Base-by-base conservation (phyloP, 2,113 vertebrate species). In the Myxocyprinus asiaticus region DNA sequence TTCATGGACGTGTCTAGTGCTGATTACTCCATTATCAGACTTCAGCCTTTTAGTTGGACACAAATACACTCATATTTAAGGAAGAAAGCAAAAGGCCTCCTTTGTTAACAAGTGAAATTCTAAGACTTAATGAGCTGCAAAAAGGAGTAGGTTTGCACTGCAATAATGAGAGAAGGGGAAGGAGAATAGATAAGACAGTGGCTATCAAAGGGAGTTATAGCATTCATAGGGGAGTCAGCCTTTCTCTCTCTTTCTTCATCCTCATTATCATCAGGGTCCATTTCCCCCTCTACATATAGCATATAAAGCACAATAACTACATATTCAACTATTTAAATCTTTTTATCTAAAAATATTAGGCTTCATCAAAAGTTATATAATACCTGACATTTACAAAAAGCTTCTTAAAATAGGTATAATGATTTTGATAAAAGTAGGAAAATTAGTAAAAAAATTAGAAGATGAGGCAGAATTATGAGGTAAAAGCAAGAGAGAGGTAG, bases 131-230 rank as follows among this genome's bases (percentile, higher is more conserved):
- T 80, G 82, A 80, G 67, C 77, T 69, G 70, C 48, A 55, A n/a
- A 64, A 73, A 61, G 73, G 73, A 76, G 72, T 72, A 62, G 73
- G 56, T 72, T 69, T 47, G 64, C 56, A 48, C 62, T 14, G 47
- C 43, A 72, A 77, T 81, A 82, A 77, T 42, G 45, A 84, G 71
- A 67, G 68, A 72, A n/a, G 61, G 78, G 72, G 76, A 82, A 79
- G 50, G 7, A 58, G n/a, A 76, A 33, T 33, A 33, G 83, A 84
- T 79, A 84, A 78, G 33, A 70, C 14, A 8, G n/a, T 61, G 9
- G 50, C 80, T 47, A 80, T 83, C 72, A 63, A 66, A 59, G 59
- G 17, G 59, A 79, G 67, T 76, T 69, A n/a, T 22, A 59, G 71
- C 5, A 44, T 72, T 59, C 55, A 17, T 4, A 51, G 51, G 42